A percentile compares a stretch with the other conserved stretches of the same genome.
Evolutionary conservation across 1,140 invertebrate species (phyloP).

Genomic region (Drosophila kohkoa): DNA sequence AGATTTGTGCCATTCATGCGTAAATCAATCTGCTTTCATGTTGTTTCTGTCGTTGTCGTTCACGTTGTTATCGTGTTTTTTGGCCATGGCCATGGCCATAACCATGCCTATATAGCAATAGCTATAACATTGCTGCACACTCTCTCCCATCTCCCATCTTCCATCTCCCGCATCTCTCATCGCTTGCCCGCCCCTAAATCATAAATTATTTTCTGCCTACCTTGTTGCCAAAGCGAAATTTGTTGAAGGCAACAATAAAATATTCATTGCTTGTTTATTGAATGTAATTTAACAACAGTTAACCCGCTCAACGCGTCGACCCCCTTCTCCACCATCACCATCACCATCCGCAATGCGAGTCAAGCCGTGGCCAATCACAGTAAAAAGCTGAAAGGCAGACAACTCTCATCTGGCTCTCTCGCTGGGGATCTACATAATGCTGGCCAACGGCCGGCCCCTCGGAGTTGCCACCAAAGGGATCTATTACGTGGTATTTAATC

Average conservation of each 20-base stretch:
- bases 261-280: conserved; percentile 82
- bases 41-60: conserved; percentile 44
- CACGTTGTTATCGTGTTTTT: conserved; percentile 37
- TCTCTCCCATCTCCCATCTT: too few species aligned
- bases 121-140: not conserved
- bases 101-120: not conserved
- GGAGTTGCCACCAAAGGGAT: conserved; percentile 60
- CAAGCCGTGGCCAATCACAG: conserved; percentile 52
- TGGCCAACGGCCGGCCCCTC: conserved; percentile 3
- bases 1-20: conserved; percentile 79
- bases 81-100: not conserved
- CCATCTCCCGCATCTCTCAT: not conserved
- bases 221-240: conserved; percentile 49
- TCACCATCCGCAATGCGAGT: not conserved
- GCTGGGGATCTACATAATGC: conserved; percentile 16
- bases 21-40: conserved; percentile 75
- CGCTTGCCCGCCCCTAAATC: conserved; percentile 31
- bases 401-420: not conserved
- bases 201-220: conserved; percentile 71
- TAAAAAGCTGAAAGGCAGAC: conserved; percentile 21
- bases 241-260: conserved; percentile 77
- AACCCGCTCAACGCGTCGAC: conserved; percentile 54
- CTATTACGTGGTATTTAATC: conserved; percentile 84
- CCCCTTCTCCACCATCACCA: not conserved
- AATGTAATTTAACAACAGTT: conserved; percentile 83